A percentile compares a stretch with the other conserved stretches of the same genome.
phyloP scores from a whole-genome alignment of 2,797 vertebrate species.

The Phylloscopus collybita region DNA sequence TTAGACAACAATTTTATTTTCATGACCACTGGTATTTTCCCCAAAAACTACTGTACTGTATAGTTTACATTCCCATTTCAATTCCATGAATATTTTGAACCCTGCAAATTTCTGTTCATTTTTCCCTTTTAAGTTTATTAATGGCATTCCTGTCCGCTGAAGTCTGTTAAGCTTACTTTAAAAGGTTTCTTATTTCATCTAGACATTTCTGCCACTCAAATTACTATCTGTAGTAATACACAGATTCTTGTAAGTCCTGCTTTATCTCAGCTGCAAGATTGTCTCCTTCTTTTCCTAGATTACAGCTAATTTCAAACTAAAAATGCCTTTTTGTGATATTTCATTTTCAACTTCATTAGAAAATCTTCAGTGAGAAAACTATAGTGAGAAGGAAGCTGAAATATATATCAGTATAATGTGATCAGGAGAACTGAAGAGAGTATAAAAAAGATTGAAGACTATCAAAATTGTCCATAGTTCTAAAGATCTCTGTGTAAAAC shows the following conservation, averaged over 20 bases:
- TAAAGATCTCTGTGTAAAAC: background rate
- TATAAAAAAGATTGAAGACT: background rate
- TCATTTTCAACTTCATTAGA: background rate
- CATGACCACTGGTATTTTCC: background rate
- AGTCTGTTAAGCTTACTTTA: background rate
- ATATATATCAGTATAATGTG: background rate
- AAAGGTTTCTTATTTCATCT: background rate
- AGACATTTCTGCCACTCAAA: background rate
- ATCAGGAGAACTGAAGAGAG: background rate
- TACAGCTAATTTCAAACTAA: background rate
- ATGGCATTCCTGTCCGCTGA: background rate
- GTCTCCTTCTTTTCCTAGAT: background rate
- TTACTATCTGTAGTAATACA: background rate
- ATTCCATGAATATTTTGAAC: background rate
- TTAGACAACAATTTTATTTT: constrained; percentile 5
- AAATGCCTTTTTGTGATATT: background rate
- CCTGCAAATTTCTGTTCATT: background rate
- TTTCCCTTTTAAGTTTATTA: constrained; percentile 32
- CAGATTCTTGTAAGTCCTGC: background rate
- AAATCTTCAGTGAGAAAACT: background rate
- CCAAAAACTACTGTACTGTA: background rate
- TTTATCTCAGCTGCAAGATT: background rate
- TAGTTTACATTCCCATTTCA: background rate
- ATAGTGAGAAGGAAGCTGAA: background rate
- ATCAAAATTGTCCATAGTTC: background rate